A percentile compares a stretch with the other conserved stretches of the same genome.
Evolutionary conservation across 2,888 invertebrate species (phyloP).

Genomic region (Chelonus formosanus): DNA sequence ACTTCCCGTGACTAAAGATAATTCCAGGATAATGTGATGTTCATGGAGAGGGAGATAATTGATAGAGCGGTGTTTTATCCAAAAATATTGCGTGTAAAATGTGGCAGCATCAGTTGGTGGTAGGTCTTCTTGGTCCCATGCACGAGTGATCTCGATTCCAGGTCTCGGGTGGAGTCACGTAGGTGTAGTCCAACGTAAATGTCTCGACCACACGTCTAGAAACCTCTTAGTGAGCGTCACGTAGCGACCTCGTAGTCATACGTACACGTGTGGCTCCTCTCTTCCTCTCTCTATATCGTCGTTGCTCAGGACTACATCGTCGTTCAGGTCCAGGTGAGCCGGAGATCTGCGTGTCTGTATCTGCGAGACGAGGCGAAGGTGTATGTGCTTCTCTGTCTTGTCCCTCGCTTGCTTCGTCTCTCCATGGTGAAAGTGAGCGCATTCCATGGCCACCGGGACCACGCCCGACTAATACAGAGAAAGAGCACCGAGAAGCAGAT

Average conservation of each 20-base stretch:
- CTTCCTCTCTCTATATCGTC: constrained; percentile 19
- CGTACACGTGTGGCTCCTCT: constrained; percentile 25
- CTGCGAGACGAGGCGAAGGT: constrained; percentile 24
- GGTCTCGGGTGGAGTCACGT: constrained; percentile 36
- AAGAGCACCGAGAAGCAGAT: too few species aligned
- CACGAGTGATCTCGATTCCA: constrained; percentile 37
- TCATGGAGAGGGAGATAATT: too few species aligned
- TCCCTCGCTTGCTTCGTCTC: constrained; percentile 43
- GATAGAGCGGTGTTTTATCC: too few species aligned
- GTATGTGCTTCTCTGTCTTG: constrained; percentile 25
- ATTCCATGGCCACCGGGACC: constrained; percentile 65
- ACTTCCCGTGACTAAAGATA: too few species aligned
- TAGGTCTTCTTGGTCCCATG: constrained; percentile 17
- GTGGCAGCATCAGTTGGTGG: neutral
- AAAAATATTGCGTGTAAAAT: too few species aligned
- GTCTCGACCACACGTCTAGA: constrained; percentile 28
- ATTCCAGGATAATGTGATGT: too few species aligned
- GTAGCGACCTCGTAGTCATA: constrained; percentile 23
- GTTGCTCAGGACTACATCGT: constrained; percentile 10
- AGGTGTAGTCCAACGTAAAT: constrained; percentile 32
- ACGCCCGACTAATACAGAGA: constrained; percentile 60
- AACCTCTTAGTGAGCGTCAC: constrained; percentile 27
- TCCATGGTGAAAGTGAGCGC: constrained; percentile 65
- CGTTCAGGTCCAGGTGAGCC: constrained; percentile 22
- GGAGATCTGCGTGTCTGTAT: constrained; percentile 23